Conservation (phyloP, 2,888 invertebrate species). For the Scelioninae gen. 2 region DNA sequence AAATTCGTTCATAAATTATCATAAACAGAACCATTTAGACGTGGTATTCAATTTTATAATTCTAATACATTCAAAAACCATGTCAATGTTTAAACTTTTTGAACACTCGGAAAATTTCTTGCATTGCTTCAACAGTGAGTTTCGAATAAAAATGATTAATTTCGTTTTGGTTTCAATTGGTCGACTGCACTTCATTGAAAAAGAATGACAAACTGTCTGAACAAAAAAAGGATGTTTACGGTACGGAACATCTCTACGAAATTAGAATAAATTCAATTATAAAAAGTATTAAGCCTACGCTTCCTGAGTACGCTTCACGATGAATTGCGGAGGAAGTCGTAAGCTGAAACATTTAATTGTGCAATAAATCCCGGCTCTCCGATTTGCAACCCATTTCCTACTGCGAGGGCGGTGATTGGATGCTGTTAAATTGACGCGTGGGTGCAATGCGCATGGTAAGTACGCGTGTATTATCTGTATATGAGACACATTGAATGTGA, state of each 20-base stretch:
- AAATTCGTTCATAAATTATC: too few relatives aligned
- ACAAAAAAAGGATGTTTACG: conserved; percentile 27
- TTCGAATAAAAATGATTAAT: neutral
- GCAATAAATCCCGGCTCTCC: conserved; percentile 75
- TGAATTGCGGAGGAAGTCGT: conserved; percentile 68
- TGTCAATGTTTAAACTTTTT: too few relatives aligned
- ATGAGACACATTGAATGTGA: conserved; percentile 69
- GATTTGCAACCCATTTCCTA: conserved; percentile 75
- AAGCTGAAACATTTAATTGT: conserved; percentile 73
- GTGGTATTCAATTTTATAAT: too few relatives aligned
- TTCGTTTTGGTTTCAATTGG: neutral
- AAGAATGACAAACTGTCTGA: neutral
- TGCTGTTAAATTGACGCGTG: conserved; percentile 71
- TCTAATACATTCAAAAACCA: too few relatives aligned
- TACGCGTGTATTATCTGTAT: conserved; percentile 65
- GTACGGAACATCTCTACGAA: conserved; percentile 41
- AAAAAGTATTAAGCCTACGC: conserved; percentile 59
- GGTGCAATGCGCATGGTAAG: conserved; percentile 68
- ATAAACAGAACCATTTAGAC: too few relatives aligned
- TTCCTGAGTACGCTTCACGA: conserved; percentile 58
- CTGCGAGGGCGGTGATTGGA: conserved; percentile 73
- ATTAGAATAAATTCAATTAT: conserved; percentile 57
- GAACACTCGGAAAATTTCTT: too few relatives aligned
- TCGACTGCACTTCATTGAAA: too few relatives aligned
- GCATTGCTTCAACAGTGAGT: neutral